These are phyloP conservation scores for Chymomyza fuscimana DNA, from an alignment of 2,888 invertebrate genomes.

Conservation along the genomic window DNA sequence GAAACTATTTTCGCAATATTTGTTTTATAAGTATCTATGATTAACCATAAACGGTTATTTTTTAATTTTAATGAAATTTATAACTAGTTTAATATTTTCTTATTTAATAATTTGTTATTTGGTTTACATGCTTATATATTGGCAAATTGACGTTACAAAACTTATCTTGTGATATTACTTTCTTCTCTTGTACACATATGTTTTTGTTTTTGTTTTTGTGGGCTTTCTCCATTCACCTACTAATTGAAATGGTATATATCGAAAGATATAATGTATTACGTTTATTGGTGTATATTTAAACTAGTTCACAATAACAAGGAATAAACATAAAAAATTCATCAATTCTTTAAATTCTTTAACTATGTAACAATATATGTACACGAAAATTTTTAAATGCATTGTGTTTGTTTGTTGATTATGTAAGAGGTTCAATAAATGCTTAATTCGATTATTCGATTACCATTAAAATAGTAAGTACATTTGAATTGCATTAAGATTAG, in stretches of 20 bases:
- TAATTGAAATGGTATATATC: neutral
- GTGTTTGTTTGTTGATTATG: neutral
- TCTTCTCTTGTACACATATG: neutral
- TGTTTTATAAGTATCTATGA: neutral
- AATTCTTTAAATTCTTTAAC: constrained; percentile 9
- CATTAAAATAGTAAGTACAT: neutral
- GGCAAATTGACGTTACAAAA: neutral
- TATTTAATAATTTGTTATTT: neutral
- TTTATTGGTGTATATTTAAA: neutral
- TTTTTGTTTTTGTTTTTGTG: neutral
- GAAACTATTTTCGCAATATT: neutral
- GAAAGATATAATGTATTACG: neutral
- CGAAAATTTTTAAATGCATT: neutral
- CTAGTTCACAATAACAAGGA: neutral
- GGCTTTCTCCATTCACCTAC: neutral
- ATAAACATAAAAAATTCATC: neutral
- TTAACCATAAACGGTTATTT: neutral
- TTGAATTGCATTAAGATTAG: neutral
- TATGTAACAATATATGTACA: constrained; percentile 29
- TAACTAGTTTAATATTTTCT: neutral
- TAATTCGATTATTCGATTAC: neutral
- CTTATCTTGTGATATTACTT: neutral
- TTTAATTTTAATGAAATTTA: neutral
- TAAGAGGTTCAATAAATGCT: neutral
- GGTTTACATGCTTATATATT: neutral